Base-by-base conservation (phyloP, 1,140 invertebrate genomes). In the Luehdorfia chinensis region DNA sequence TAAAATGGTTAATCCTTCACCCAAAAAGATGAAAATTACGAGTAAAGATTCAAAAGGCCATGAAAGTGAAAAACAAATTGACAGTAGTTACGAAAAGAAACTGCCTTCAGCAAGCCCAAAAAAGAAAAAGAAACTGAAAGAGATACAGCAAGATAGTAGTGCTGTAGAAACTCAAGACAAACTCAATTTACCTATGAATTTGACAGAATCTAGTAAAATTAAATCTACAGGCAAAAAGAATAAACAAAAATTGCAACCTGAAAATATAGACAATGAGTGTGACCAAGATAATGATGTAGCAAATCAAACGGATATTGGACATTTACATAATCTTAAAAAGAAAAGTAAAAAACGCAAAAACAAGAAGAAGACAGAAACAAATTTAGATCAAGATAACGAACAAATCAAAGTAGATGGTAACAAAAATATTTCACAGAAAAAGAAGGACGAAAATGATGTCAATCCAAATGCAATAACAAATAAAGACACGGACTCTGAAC, bases 401-500 rank as follows among this genome's bases (percentile, higher is more conserved):
- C n/a, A n/a, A n/a, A 37, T 4, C 36, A 34, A 43, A 31, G 12
- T 15, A 16, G 21, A 51, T 25, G 12, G 33, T 30, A 37, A 44
- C 21, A 6, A 54, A 25, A 13, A 53, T 44, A 32, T 1, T 16
- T 12, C 13, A 46, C 57, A 53, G 13, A 54, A 49, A 56, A 44
- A 32, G 7, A 50, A 25, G 31, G 49, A 57, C 15, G 49, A 64
- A 47, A 16, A 13, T 28, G 25, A 31, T 28, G 67, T 83, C 0
- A 85, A 85, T 52, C 75, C 75, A 7, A 85, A 85, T 66, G 81
- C 81, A 21, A 60, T 85, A 11, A 83, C 78, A 12, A 55, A 69
- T 19, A 52, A 78, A 63, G 81, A 85, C 43, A 63, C 74, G 39
- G 81, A 84, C 21, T 84, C 79, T 0, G 81, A 86, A 57, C 81